Evolutionary conservation across 2,113 vertebrate genomes (phyloP).

Genomic region (Uria aalge): DNA sequence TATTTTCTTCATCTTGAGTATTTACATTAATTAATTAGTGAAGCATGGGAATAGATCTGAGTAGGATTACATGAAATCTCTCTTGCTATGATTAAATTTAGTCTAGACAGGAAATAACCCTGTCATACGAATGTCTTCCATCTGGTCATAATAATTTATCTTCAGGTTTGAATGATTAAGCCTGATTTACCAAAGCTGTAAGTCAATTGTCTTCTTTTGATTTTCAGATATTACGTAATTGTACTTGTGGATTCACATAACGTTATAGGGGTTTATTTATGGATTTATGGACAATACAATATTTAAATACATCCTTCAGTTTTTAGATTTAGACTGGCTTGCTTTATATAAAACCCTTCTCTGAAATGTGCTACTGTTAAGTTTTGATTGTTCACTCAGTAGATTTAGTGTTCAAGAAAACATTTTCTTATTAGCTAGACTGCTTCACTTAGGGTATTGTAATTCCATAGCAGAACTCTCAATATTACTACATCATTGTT

Average conservation of each 20-base stretch:
- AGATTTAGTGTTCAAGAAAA: neutral
- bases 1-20: neutral
- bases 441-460: neutral
- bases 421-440: neutral
- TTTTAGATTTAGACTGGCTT: neutral
- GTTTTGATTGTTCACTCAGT: neutral
- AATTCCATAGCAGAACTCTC: neutral
- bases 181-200: neutral
- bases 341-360: neutral
- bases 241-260: neutral
- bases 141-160: neutral
- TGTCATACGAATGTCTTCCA: neutral
- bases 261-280: neutral
- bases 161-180: neutral
- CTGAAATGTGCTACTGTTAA: neutral
- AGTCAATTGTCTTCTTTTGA: neutral
- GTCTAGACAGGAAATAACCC: neutral
- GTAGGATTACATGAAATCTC: neutral
- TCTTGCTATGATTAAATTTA: neutral
- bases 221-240: neutral
- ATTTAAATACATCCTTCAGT: neutral
- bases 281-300: neutral
- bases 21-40: slow-evolving; percentile 1
- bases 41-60: neutral
- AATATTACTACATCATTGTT: neutral